Conservation (phyloP, 2,888 invertebrate genomes). For the Malacosoma neustria region DNA sequence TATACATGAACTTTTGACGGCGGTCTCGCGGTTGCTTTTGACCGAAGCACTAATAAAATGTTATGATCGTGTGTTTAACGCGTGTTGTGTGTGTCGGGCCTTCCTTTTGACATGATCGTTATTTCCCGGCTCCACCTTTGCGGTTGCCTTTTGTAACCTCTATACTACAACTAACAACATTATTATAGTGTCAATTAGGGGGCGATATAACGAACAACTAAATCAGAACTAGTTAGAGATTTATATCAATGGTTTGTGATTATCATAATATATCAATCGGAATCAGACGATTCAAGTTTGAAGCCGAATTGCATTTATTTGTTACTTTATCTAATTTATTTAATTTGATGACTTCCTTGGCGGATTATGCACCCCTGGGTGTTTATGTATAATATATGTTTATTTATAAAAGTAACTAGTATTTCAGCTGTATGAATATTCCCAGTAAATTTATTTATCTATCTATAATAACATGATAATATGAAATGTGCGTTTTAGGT, state of each 20-base stretch:
- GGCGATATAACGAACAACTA: conserved; percentile 53
- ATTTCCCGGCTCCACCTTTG: conserved; percentile 62
- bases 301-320: no score
- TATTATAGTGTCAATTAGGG: conserved; percentile 68
- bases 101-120: conserved; percentile 72
- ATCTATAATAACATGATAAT: no score
- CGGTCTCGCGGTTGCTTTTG: conserved; percentile 69
- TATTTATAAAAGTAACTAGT: no score
- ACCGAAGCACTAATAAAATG: conserved; percentile 73
- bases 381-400: conserved; percentile 23
- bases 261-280: no score
- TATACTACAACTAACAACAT: conserved; percentile 49
- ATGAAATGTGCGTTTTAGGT: no score
- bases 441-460: no score
- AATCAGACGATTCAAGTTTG: no score
- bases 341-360: no score
- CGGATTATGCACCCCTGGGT: no score
- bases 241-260: no score
- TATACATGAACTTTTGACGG: conserved; percentile 62
- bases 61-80: conserved; percentile 75
- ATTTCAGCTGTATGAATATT: no score
- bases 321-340: no score
- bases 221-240: conserved; percentile 51
- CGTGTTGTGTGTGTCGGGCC: conserved; percentile 68
- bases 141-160: conserved; percentile 63